Conservation (phyloP, 2,797 vertebrate species). For the Trematomus bernacchii region DNA sequence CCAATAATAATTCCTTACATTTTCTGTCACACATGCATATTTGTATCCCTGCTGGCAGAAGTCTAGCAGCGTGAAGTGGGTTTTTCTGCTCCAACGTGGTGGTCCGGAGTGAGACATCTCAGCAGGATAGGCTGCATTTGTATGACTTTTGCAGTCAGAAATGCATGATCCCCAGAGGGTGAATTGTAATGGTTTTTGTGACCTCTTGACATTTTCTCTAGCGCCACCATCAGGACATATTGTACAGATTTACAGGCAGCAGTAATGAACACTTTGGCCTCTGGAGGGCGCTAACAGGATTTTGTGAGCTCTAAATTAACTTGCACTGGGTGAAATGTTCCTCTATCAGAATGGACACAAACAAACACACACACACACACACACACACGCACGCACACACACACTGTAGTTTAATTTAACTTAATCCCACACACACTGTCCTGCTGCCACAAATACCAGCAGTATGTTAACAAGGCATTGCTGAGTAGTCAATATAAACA, state of each 20-base stretch:
- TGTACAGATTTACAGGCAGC: not conserved
- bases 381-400: too few relatives aligned
- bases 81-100: not conserved
- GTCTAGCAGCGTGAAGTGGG: not conserved
- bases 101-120: constrained; percentile 28
- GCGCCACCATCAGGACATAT: not conserved
- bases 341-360: not conserved
- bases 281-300: not conserved
- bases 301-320: too few relatives aligned
- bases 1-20: constrained; percentile 52
- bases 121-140: constrained; percentile 1
- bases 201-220: not conserved
- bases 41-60: constrained; percentile 14
- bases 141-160: not conserved
- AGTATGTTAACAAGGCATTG: too few relatives aligned
- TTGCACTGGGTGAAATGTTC: not conserved
- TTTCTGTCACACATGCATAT: constrained; percentile 33
- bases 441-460: too few relatives aligned
- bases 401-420: too few relatives aligned
- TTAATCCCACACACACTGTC: too few relatives aligned
- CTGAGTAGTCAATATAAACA: too few relatives aligned
- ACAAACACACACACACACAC: too few relatives aligned
- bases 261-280: not conserved
- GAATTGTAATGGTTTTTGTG: not conserved
- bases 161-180: constrained; percentile 5